A percentile compares a stretch with the other conserved stretches of the same genome.
Conservation (phyloP, 2,797 vertebrate species). For the Sebastes melanostomus region DNA sequence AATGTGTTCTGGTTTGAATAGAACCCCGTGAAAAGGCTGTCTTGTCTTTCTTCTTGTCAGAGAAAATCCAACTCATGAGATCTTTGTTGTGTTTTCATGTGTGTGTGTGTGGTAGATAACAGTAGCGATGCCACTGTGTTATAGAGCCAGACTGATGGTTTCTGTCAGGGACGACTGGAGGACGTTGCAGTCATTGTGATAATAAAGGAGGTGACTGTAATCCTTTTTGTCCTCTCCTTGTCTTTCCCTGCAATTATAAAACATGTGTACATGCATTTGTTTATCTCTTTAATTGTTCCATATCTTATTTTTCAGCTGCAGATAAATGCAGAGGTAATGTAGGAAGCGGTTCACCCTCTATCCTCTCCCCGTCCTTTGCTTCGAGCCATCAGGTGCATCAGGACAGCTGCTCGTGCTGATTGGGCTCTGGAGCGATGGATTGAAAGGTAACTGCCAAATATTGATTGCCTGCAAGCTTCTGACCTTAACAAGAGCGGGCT, state of each 20-base stretch:
- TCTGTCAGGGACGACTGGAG: conserved; percentile 51
- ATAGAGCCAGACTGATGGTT: conserved; percentile 65
- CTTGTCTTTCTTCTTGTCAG: conserved; percentile 78
- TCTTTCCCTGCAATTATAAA: conserved; percentile 14
- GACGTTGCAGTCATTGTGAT: conserved; percentile 44
- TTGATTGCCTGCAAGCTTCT: conserved; percentile 45
- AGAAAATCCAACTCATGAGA: neutral
- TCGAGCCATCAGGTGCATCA: conserved; percentile 72
- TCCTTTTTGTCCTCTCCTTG: conserved; percentile 34
- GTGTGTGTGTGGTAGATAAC: conserved; percentile 57
- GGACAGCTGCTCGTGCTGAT: conserved; percentile 76
- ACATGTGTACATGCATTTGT: neutral
- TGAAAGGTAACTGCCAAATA: conserved; percentile 81
- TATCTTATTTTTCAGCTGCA: conserved; percentile 43
- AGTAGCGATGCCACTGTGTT: conserved; percentile 74
- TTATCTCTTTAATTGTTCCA: neutral
- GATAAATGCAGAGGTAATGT: conserved; percentile 67
- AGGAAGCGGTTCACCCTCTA: conserved; percentile 43
- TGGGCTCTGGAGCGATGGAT: conserved; percentile 84
- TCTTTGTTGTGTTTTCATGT: conserved; percentile 4
- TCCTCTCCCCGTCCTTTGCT: conserved; percentile 70
- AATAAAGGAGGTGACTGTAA: conserved; percentile 66
- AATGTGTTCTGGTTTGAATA: conserved; percentile 29
- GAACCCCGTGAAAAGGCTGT: conserved; percentile 76
- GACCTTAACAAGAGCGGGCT: conserved; percentile 37